These are phyloP conservation scores for Macrotis lagotis DNA, from an alignment of 2,113 vertebrate genomes.

Conservation along the genomic window DNA sequence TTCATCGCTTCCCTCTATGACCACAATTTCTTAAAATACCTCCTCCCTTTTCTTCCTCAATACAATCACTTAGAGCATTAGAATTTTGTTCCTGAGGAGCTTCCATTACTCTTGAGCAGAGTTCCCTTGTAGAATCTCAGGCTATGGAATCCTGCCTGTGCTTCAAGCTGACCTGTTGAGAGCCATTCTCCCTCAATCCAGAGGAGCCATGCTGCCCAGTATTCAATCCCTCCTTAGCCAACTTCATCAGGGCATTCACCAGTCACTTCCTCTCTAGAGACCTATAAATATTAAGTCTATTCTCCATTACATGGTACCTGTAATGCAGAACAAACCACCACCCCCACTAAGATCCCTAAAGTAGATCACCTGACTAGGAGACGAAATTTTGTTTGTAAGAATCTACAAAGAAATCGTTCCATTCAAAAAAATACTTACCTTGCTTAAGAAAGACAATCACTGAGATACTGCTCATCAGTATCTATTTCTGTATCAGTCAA, in stretches of 20 bases:
- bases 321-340: slow-evolving; percentile 29
- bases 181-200: not conserved
- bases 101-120: not conserved
- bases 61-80: not conserved
- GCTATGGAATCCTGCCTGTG: not conserved
- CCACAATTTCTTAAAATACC: not conserved
- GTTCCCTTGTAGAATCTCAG: not conserved
- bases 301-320: slow-evolving; percentile 6
- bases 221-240: not conserved
- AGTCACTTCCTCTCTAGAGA: not conserved
- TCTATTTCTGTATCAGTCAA: slow-evolving; percentile 13
- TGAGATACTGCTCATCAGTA: not conserved
- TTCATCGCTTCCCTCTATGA: not conserved
- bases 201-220: not conserved
- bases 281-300: not conserved
- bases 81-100: not conserved
- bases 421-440: slow-evolving; percentile 10
- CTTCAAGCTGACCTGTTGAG: not conserved
- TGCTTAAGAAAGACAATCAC: slow-evolving; percentile 27
- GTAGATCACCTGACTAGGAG: not conserved
- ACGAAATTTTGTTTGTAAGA: slow-evolving; percentile 43
- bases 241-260: not conserved
- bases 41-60: not conserved
- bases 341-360: not conserved
- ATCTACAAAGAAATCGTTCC: slow-evolving; percentile 29